These are phyloP conservation scores for Polydesmus complanatus DNA, from an alignment of 2,888 invertebrate species.

Conservation along the genomic window DNA sequence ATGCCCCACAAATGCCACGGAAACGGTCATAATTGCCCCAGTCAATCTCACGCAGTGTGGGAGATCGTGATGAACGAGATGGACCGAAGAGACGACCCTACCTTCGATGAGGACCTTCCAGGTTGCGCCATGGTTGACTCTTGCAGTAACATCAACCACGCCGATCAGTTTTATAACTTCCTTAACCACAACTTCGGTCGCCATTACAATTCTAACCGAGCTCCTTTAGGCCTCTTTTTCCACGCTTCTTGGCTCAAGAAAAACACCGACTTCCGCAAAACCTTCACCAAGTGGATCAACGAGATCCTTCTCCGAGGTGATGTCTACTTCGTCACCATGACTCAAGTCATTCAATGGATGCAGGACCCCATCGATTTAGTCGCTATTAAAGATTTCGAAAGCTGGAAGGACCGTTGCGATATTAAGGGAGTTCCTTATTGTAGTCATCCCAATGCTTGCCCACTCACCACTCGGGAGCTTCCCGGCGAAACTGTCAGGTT, in stretches of 20 bases:
- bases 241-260: conserved; percentile 91
- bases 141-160: conserved; percentile 80
- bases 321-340: conserved; percentile 82
- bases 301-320: conserved; percentile 77
- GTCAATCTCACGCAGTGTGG: conserved; percentile 74
- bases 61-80: conserved; percentile 94
- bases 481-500: conserved; percentile 87
- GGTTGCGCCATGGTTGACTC: conserved; percentile 89
- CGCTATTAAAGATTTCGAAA: conserved; percentile 81
- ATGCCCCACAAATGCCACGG: conserved; percentile 93
- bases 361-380: conserved; percentile 73
- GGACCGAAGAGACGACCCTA: conserved; percentile 83
- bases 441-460: conserved; percentile 81
- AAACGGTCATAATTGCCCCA: conserved; percentile 81
- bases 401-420: conserved; percentile 56
- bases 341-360: conserved; percentile 79
- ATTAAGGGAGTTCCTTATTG: conserved; percentile 71
- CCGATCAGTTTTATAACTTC: conserved; percentile 73
- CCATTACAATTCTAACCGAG: conserved; percentile 82
- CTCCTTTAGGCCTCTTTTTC: conserved; percentile 70
- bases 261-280: conserved; percentile 82
- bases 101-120: conserved; percentile 80
- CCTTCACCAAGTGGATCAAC: conserved; percentile 81
- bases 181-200: conserved; percentile 88
- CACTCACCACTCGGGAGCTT: conserved; percentile 79